Base-by-base conservation (phyloP, 2,888 invertebrate species). In the Nephrotoma flavescens region DNA sequence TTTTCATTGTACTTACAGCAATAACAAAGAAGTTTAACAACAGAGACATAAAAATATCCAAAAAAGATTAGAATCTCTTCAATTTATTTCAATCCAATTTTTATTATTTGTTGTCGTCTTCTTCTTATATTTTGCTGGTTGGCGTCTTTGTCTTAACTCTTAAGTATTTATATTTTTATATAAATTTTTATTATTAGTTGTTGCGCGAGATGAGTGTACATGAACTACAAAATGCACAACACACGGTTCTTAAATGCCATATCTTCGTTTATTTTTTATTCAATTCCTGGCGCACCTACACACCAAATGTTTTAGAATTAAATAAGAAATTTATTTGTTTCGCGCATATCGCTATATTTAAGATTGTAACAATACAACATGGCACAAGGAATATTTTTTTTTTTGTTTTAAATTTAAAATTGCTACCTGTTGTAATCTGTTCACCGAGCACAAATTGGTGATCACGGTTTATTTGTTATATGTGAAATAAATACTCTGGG, bases 51-150 rank as follows among this genome's bases (percentile, higher is more conserved):
- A 42, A 84, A 84, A 84, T 84, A 84, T 42, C 84, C 84, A 42
- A 84, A 84, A 84, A 42, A 84, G 84, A 84, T 84, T 84, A 84
- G 84, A 84, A 84, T 84, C 84, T 84, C 84, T 84, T 84, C 84
- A 84, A 84, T 84, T 84, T 84, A 84, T 84, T 84, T 84, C 84
- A 84, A 84, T 84, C 84, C 84, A 84, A 84, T 84, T 42, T 84
- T 42, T 42, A n/a, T 83, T 83, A 11, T 41, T 7, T 47, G 31
- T 31, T 31, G 31, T 3, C 44, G 6, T 15, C 71, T 71, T 31
- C 71, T 71, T 71, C 71, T 71, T 71, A 71, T 71, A 31, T 31
- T 31, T 31, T 11, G 7, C 2, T 71, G 9, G 9, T 19, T 71
- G 71, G 71, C 71, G 71, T 71, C 71, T 71, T 71, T 71, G 71